Evolutionary conservation across 2,888 invertebrate species (phyloP).

Genomic region (Torymus texanus): DNA sequence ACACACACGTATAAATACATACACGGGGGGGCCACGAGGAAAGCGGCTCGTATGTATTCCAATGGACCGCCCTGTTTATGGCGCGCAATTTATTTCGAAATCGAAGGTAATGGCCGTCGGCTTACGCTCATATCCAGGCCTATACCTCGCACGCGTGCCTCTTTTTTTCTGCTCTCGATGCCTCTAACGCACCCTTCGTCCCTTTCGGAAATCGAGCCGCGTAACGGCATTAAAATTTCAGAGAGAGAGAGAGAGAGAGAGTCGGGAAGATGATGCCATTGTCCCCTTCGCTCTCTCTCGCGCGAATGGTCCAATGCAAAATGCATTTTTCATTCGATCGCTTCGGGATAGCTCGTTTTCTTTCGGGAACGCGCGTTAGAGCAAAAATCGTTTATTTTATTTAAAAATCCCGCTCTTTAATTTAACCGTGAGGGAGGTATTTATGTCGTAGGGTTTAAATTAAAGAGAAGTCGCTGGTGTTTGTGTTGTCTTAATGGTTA

Average conservation of each 20-base stretch:
- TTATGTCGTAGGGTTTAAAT: neutral
- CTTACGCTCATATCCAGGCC: slow-evolving; percentile 62
- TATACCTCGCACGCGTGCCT: slow-evolving; percentile 52
- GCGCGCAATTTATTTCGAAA: slow-evolving; percentile 74
- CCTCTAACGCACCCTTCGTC: slow-evolving; percentile 18
- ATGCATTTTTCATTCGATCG: slow-evolving; percentile 62
- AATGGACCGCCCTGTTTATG: slow-evolving; percentile 73
- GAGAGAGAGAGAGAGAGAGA: slow-evolving; percentile 51
- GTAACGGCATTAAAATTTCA: slow-evolving; percentile 72
- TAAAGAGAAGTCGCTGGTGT: too few species aligned
- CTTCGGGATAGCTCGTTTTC: neutral
- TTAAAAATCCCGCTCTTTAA: neutral
- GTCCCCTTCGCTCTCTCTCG: slow-evolving; percentile 43
- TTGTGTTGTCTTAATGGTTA: too few species aligned
- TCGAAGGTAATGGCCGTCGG: slow-evolving; percentile 74
- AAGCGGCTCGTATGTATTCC: slow-evolving; percentile 74
- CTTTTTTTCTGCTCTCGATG: slow-evolving; percentile 52
- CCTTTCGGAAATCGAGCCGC: slow-evolving; percentile 55
- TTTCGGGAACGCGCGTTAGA: neutral
- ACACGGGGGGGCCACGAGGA: slow-evolving; percentile 43
- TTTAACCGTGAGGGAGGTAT: slow-evolving; percentile 12
- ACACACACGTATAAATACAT: too few species aligned
- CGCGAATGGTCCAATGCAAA: slow-evolving; percentile 60
- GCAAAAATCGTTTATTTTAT: slow-evolving; percentile 23
- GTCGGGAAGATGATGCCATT: slow-evolving; percentile 43